Conservation (phyloP, 2,113 vertebrate genomes). For the Engystomops pustulosus region DNA sequence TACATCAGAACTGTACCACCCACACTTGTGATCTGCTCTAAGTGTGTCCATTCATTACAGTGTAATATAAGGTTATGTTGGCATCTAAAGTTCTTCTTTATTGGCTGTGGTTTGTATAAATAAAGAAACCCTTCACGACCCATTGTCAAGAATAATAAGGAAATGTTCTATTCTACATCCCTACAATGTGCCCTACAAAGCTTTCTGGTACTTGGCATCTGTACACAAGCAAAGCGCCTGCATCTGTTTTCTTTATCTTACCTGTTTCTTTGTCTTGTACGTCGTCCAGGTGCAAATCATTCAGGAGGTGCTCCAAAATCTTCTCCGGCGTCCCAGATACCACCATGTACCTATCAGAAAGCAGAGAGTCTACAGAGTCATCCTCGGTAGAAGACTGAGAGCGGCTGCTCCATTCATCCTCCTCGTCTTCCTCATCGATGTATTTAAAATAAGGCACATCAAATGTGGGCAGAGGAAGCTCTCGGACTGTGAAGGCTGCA, state of each 20-base stretch:
- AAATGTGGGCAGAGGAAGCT: slow-evolving; percentile 86
- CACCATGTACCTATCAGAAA: slow-evolving; percentile 92
- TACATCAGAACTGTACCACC: not conserved
- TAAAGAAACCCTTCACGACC: no score
- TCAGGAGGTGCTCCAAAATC: slow-evolving; percentile 93
- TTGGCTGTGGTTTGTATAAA: not conserved
- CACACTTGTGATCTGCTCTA: not conserved
- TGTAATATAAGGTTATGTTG: not conserved
- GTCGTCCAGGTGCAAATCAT: slow-evolving; percentile 86
- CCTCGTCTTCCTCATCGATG: slow-evolving; percentile 91
- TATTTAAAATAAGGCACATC: slow-evolving; percentile 98
- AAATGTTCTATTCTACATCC: not conserved
- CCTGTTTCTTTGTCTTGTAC: slow-evolving; percentile 91
- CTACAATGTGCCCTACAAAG: slow-evolving; percentile 11
- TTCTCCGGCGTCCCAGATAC: slow-evolving; percentile 93
- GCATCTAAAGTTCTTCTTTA: slow-evolving; percentile 12
- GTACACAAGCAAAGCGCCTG: not conserved
- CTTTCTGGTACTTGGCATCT: not conserved
- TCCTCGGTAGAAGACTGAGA: slow-evolving; percentile 92
- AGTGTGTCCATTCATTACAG: not conserved
- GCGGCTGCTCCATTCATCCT: slow-evolving; percentile 91
- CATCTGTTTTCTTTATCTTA: slow-evolving; percentile 68
- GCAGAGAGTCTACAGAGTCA: slow-evolving; percentile 84
- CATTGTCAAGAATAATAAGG: slow-evolving; percentile 1
- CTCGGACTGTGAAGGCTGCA: slow-evolving; percentile 75